These are phyloP conservation scores for Bursaphelenchus okinawaensis DNA, from an alignment of 2,888 invertebrate genomes.

Conservation along the genomic window DNA sequence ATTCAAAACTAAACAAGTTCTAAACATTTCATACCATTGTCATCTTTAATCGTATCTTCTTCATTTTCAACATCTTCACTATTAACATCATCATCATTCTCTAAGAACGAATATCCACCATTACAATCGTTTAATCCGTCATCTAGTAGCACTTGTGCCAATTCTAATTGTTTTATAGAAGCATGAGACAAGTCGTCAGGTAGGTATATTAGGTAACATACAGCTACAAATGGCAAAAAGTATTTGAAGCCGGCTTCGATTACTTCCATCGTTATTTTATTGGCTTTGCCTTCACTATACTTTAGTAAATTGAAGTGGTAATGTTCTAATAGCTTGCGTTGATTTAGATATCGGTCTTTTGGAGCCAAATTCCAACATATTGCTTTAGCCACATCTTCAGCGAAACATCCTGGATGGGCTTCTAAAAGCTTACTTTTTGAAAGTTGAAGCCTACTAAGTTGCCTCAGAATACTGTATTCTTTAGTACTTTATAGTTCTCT, in stretches of 20 bases:
- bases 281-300: constrained; percentile 17
- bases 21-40: no score
- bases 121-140: constrained; percentile 13
- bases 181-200: constrained; percentile 29
- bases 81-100: no score
- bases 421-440: constrained; percentile 33
- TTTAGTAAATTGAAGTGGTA: constrained; percentile 33
- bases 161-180: constrained; percentile 20
- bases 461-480: background rate
- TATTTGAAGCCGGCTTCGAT: constrained; percentile 25
- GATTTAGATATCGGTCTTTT: constrained; percentile 26
- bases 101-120: no score
- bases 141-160: constrained; percentile 23
- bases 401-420: constrained; percentile 51
- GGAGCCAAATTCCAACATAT: constrained; percentile 50
- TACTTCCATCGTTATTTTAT: constrained; percentile 26
- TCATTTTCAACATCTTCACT: no score
- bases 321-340: constrained; percentile 29
- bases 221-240: constrained; percentile 32
- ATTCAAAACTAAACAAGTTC: no score
- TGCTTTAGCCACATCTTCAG: constrained; percentile 52
- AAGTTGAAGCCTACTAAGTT: background rate
- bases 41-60: no score
- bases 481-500: no score
- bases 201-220: constrained; percentile 28